Evolutionary conservation across 2,888 invertebrate genomes (phyloP).

Genomic region (Morinoia aosen): DNA sequence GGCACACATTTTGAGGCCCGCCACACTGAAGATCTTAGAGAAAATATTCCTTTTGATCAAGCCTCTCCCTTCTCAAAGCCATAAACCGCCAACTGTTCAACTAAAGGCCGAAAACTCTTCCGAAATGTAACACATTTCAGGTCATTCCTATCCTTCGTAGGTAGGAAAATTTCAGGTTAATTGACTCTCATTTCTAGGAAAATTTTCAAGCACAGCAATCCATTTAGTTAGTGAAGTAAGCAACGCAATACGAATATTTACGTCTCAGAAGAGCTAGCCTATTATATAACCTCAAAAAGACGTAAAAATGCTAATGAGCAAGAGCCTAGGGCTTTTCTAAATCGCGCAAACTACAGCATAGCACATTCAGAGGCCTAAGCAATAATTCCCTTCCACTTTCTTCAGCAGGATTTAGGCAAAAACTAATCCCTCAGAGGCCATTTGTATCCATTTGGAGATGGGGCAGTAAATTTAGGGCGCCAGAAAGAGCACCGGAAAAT

Average conservation of each 20-base stretch:
- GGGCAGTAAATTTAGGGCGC: slow-evolving; percentile 45
- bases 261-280: neutral
- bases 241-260: neutral
- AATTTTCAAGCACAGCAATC: too few relatives aligned
- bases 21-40: too few relatives aligned
- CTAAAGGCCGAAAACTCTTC: too few relatives aligned
- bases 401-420: slow-evolving; percentile 29
- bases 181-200: too few relatives aligned
- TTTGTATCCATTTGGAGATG: slow-evolving; percentile 52
- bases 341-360: neutral
- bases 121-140: too few relatives aligned
- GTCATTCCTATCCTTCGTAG: too few relatives aligned
- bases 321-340: neutral
- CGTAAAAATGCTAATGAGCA: neutral
- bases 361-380: neutral
- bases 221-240: too few relatives aligned
- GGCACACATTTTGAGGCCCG: too few relatives aligned
- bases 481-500: neutral
- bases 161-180: too few relatives aligned
- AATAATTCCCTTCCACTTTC: slow-evolving; percentile 45
- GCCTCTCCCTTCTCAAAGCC: too few relatives aligned
- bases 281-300: neutral
- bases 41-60: too few relatives aligned
- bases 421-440: slow-evolving; percentile 48
- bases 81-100: too few relatives aligned